A percentile compares a stretch with the other conserved stretches of the same genome.
phyloP scores from a whole-genome alignment of 2,888 invertebrate species.

The Tipula lateralis region DNA sequence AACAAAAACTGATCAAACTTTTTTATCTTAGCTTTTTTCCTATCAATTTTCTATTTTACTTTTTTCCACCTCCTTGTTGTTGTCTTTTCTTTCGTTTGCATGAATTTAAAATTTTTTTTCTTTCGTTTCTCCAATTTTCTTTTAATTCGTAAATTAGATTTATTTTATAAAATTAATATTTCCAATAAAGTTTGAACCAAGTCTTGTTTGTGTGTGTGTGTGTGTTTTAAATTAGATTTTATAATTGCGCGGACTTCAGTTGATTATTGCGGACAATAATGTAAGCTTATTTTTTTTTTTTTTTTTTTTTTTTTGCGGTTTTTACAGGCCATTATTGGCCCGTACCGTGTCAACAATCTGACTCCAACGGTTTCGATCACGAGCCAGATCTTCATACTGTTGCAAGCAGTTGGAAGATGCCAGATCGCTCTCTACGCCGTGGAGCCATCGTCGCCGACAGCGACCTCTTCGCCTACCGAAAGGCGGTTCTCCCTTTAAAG shows the following conservation, averaged over 20 bases:
- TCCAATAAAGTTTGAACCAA: not conserved
- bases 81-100: not conserved
- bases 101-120: not conserved
- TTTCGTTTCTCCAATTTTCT: not conserved
- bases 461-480: no score
- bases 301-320: no score
- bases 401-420: no score
- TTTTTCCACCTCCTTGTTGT: not conserved
- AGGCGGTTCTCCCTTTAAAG: no score
- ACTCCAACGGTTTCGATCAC: no score
- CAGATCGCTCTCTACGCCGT: no score
- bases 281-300: no score
- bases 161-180: not conserved
- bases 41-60: not conserved
- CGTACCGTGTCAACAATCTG: no score
- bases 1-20: not conserved
- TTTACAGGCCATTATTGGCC: no score
- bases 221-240: constrained; percentile 24
- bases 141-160: not conserved
- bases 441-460: no score
- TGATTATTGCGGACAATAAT: not conserved
- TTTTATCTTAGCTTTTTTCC: not conserved
- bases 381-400: no score
- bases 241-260: not conserved
- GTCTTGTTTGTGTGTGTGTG: not conserved